Evolutionary conservation across 2,113 vertebrate genomes (phyloP), one percentile per base, ranked within the genome.

Genomic region (Calypte anna): DNA sequence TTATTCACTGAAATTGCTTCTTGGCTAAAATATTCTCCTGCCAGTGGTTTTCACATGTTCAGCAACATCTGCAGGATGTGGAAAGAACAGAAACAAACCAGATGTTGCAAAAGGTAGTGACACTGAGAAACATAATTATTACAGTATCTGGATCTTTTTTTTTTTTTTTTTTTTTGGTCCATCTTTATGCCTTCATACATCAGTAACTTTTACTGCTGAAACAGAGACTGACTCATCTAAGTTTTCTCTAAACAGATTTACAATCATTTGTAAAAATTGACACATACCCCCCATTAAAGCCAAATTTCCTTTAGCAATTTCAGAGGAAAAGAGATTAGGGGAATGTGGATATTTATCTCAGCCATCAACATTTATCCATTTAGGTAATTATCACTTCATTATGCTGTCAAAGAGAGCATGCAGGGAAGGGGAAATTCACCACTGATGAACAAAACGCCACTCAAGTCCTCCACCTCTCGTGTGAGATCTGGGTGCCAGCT

Each of bases 321-420:
- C 96, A 94, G 86, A 93, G 94, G 88, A 78, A 97, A 98, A 96
- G 96, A 97, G 98, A 98, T 98, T 98, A 98, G 96, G 94, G 68
- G 96, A 96, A 97, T 70, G 95, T 51, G 94, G 95, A 93, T 98
- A 98, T 98, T 98, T 97, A 97, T 98, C 97, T 97, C 97, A 95
- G 96, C 95, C 97, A 98, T 98, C 97, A 98, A 96, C 97, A 89
- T 98, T 98, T 98, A 98, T 98, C 97, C 97, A 98, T 98, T 98
- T 97, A 96, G 96, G 93, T 97, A 97, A 98, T 98, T 98, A 98
- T 96, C 97, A 98, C 97, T 98, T 98, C 97, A 98, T 98, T 98
- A 98, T 24, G 67, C 94, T 94, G 97, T 97, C 97, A 97, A 88
- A 96, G 90, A 72, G 94, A 94, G 81, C 90, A 76, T 0, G 12